Base-by-base conservation (phyloP, 2,113 vertebrate species). In the Myiozetetes cayanensis region DNA sequence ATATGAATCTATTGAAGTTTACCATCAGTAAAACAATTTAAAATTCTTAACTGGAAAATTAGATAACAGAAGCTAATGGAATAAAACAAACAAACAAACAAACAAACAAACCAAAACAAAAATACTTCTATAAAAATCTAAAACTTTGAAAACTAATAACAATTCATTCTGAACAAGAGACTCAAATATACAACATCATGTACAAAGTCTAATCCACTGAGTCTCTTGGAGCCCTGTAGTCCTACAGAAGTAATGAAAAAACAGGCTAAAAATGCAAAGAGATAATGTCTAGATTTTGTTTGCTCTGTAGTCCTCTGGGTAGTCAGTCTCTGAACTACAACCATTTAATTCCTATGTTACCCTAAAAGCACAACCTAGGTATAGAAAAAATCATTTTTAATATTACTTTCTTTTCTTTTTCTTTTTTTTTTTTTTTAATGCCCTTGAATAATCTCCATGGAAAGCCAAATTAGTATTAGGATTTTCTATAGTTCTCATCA, bases 401-500 rank as follows among this genome's bases (percentile, higher is more conserved):
- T 94, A 78, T 59, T 91, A 28, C 33, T 84, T 90, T 87, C 44
- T 27, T 73, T 78, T 47, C 10, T 63, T 74, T 78, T 78, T 35
- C 12, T 1, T 15, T 47, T 73, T 56, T 49, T 41, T 43, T 19
- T 23, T 65, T 75, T 73, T 37, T 7, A 10, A 65, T 79, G 35
- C 3, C 10, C 12, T 55, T 85, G 49, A 94, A 85, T 87, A 79
- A 91, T 62, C 37, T 52, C 33, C n/a, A n/a, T 31, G 37, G 62
- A 95, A 82, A 85, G 14, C 7, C 25, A 25, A 50, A 41, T 87
- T 70, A 78, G 2, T 46, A 58, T 59, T 62, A 87, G 31, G 8
- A 75, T 77, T 95, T 93, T 85, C 21, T 85, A 46, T 88, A 71
- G 46, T 63, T 85, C 41, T 96, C 73, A 66, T 95, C 94, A 93